Conservation (phyloP, 2,797 vertebrate species). For the Discoglossus pictus region DNA sequence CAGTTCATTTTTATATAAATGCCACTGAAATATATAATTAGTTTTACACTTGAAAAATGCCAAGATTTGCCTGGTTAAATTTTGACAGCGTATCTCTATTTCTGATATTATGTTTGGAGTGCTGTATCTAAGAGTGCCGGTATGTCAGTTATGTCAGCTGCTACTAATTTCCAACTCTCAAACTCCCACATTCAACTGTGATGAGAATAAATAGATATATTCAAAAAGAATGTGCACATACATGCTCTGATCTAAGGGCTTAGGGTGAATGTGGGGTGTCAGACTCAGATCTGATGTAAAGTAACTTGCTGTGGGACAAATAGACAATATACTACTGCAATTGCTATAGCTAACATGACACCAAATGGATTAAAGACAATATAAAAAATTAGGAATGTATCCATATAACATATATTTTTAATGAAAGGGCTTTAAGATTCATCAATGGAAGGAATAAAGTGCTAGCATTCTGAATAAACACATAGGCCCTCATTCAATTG, state of each 20-base stretch:
- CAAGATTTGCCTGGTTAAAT: slow-evolving; percentile 15
- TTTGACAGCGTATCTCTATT: slow-evolving; percentile 23
- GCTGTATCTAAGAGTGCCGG: slow-evolving; percentile 20
- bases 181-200: slow-evolving; percentile 19
- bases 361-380: too few relatives aligned
- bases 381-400: too few relatives aligned
- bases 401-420: too few relatives aligned
- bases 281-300: background rate
- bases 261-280: background rate
- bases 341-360: too few relatives aligned
- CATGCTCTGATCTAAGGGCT: background rate
- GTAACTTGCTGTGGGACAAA: background rate
- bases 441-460: too few relatives aligned
- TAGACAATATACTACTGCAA: too few relatives aligned
- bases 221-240: background rate
- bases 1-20: background rate
- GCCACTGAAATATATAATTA: background rate
- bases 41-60: slow-evolving; percentile 1
- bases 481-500: too few relatives aligned
- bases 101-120: slow-evolving; percentile 6
- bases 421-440: too few relatives aligned
- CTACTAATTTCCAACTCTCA: slow-evolving; percentile 20
- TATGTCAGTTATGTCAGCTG: slow-evolving; percentile 20
- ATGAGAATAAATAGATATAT: slow-evolving; percentile 1
- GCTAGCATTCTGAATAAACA: too few relatives aligned